Percentiles rank a stretch among this genome's conserved stretches.
These are phyloP conservation scores for Amyelois transitella DNA, from an alignment of 1,140 invertebrate species.

Conservation along the genomic window DNA sequence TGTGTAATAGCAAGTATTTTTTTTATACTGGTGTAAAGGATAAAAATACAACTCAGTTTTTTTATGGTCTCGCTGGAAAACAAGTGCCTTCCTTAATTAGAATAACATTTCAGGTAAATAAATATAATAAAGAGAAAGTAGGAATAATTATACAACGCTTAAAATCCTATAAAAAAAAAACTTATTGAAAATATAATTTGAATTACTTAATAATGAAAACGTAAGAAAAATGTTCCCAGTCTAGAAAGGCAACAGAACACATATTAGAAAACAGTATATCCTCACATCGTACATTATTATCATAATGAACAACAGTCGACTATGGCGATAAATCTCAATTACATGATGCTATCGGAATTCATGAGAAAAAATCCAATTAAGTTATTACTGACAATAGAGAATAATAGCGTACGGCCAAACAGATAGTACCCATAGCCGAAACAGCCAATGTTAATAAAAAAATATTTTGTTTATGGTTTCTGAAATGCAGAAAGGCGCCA, in stretches of 20 bases:
- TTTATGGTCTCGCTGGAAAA: too few species aligned
- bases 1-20: too few species aligned
- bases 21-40: too few species aligned
- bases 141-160: too few species aligned
- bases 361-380: constrained; percentile 10
- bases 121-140: too few species aligned
- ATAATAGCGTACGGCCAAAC: constrained; percentile 1
- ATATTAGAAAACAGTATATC: too few species aligned
- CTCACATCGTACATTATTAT: not conserved
- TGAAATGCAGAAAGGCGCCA: not conserved
- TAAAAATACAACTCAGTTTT: too few species aligned
- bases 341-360: constrained; percentile 5
- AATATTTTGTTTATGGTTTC: not conserved
- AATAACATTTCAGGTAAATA: too few species aligned
- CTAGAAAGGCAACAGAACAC: too few species aligned
- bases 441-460: not conserved
- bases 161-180: not conserved
- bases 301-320: not conserved
- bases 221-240: too few species aligned
- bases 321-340: constrained; percentile 1
- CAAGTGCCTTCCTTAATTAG: too few species aligned
- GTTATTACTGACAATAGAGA: constrained; percentile 9
- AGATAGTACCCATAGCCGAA: not conserved
- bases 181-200: not conserved
- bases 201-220: too few species aligned